Evolutionary conservation across 2,888 invertebrate genomes (phyloP), one percentile per base, ranked within the genome.

Genomic region (Melanargia galathea): DNA sequence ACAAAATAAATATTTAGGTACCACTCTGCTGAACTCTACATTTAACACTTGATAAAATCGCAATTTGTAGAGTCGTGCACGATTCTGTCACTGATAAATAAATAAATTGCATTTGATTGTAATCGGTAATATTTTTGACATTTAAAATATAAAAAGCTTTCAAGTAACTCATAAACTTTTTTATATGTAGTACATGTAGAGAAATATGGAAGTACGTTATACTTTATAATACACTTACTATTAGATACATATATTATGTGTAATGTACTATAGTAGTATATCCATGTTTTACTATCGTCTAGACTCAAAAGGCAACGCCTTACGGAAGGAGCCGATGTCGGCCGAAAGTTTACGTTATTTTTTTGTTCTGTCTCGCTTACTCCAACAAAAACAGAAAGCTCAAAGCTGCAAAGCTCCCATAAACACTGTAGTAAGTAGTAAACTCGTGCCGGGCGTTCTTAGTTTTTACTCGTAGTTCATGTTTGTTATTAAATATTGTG

Each of bases 341-440:
- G 58, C 83, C 90, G 90, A 90, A 84, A 79, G 79, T 78, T 82
- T 78, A 83, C 84, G 84, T 84, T 83, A 81, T 83, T 86, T 86
- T n/a, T 81, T 79, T 79, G 70, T 72, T 78, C 80, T 66, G 71
- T 90, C 89, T 82, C 84, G 68, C 81, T 90, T 83, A 65, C 79
- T 75, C 79, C 74, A 77, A 83, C 82, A 82, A 86, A 87, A 87
- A 84, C 84, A 75, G 71, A 59, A 62, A 67, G 62, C 65, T 52
- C n/a, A 79, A 79, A 80, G 79, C 79, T 75, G 69, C 70, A 73
- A 78, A 81, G 80, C 77, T 75, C 71, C 75, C 75, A 70, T 67
- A 67, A 71, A 73, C 73, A 71, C 70, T 70, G 20, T 20, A 46
- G 20, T 11, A 3, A 11, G 69, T 73, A 76, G 68, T 72, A 73